Percentiles rank a stretch among this genome's conserved stretches.
These are phyloP conservation scores for Muschampia staudingeri DNA, from an alignment of 2,888 invertebrate species.

Conservation along the genomic window DNA sequence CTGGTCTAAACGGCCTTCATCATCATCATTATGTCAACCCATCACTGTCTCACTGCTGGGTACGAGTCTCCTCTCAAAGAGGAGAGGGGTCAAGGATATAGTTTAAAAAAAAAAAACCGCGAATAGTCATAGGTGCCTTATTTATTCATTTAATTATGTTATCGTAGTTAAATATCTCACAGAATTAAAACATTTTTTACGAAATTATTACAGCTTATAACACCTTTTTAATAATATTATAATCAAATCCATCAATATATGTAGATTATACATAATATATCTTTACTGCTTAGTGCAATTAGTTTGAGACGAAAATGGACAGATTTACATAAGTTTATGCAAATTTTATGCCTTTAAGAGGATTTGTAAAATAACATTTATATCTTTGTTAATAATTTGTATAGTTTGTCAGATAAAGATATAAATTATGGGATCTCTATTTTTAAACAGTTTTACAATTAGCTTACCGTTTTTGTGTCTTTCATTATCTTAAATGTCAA, in stretches of 20 bases:
- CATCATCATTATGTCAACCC: too few relatives aligned
- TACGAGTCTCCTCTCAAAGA: too few relatives aligned
- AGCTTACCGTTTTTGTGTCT: too few relatives aligned
- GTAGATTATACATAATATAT: neutral
- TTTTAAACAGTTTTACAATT: neutral
- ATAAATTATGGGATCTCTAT: constrained; percentile 4
- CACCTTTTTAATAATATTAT: neutral
- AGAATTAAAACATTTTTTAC: too few relatives aligned
- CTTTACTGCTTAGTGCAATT: constrained; percentile 7
- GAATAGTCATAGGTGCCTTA: too few relatives aligned
- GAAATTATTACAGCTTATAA: too few relatives aligned
- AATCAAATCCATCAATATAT: neutral
- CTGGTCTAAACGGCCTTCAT: too few relatives aligned
- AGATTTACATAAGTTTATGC: constrained; percentile 11
- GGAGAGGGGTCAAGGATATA: too few relatives aligned
- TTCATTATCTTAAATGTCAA: neutral
- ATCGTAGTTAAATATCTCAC: too few relatives aligned
- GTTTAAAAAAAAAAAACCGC: too few relatives aligned
- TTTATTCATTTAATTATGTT: too few relatives aligned
- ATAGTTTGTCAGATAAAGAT: constrained; percentile 5
- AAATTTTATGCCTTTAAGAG: constrained; percentile 12
- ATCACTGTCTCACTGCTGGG: too few relatives aligned
- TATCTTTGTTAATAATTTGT: constrained; percentile 20
- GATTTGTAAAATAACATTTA: constrained; percentile 5
- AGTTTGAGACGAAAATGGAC: constrained; percentile 15